These are phyloP conservation scores for Melipona bicolor DNA, from an alignment of 2,888 invertebrate species.

Conservation along the genomic window DNA sequence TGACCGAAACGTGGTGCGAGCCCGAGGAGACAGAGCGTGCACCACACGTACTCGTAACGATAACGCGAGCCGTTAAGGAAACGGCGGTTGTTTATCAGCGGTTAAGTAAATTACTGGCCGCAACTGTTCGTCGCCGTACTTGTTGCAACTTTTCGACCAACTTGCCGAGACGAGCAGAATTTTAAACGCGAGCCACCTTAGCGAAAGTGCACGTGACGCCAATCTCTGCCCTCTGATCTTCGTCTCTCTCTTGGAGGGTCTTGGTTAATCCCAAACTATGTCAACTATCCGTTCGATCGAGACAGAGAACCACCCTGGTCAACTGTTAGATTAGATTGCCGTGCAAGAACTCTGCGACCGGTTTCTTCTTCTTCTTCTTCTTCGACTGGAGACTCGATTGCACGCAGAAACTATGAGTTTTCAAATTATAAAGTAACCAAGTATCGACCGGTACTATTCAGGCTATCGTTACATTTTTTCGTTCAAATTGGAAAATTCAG, in stretches of 20 bases:
- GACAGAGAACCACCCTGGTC: neutral
- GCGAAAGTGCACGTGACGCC: neutral
- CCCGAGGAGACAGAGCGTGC: too few species aligned
- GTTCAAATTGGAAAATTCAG: constrained; percentile 29
- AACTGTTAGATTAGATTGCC: too few species aligned
- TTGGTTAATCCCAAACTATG: neutral
- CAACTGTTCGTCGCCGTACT: neutral
- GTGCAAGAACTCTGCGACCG: too few species aligned
- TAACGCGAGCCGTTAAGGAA: neutral
- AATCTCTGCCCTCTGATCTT: neutral
- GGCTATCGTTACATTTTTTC: constrained; percentile 20
- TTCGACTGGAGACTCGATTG: neutral
- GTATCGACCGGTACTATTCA: too few species aligned
- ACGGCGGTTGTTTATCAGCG: neutral
- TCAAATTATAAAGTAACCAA: too few species aligned
- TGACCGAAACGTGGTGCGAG: too few species aligned
- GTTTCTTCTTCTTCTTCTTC: too few species aligned
- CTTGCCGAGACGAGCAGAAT: neutral
- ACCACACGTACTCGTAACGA: too few species aligned
- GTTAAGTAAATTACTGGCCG: neutral
- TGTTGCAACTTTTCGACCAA: neutral
- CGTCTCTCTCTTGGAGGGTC: neutral
- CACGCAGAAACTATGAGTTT: neutral
- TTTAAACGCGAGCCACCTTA: neutral
- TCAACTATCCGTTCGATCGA: neutral